Evolutionary conservation across 2,888 invertebrate species (phyloP), one percentile per base, ranked within the genome.

Genomic region (Argyresthia albistria): DNA sequence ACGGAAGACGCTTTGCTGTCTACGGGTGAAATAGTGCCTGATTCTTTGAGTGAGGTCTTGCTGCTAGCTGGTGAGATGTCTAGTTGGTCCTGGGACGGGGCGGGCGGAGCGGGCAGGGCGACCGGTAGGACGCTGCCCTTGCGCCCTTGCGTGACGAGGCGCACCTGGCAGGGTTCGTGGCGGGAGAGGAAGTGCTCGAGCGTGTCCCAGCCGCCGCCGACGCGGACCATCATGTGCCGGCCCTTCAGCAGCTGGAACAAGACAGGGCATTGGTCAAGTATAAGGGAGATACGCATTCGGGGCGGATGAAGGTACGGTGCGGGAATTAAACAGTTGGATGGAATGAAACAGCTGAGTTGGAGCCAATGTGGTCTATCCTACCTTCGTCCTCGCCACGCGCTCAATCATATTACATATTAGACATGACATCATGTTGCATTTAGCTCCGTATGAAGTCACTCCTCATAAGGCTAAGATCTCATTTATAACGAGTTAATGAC

Each of bases 201-300:
- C 14, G 97, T 96, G 87, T 96, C 96, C 97, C 97, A 97, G 58
- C 96, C 96, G 59, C 97, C 97, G 56, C 97, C 97, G 51, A 97
- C 96, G 65, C 97, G 91, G 54, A 97, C 97, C 97, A 97, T 97
- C 91, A 96, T 96, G 89, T 97, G 97, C n/a, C 93, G 91, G 51
- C 95, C 96, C 77, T 96, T 95, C 70, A 96, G 88, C 70, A 96
- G 78, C 96, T 96, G 89, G 4, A 84, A 64, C 58, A 69, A 63
- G 56, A 53, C 11, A 51, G n/a, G 11, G 2, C 2, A 43, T 35
- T 25, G 46, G 15, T 35, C 4, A 25, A 10, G 4, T 3, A 46
- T 25, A 25, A 8, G 9, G 4, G 9, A 45, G 14, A 45, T 45
- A 15, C 9, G 16, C 8, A 45, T 6, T n/a, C n/a, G n/a, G n/a